Conservation (phyloP, 2,888 invertebrate species). For the Stomorhina lunata region DNA sequence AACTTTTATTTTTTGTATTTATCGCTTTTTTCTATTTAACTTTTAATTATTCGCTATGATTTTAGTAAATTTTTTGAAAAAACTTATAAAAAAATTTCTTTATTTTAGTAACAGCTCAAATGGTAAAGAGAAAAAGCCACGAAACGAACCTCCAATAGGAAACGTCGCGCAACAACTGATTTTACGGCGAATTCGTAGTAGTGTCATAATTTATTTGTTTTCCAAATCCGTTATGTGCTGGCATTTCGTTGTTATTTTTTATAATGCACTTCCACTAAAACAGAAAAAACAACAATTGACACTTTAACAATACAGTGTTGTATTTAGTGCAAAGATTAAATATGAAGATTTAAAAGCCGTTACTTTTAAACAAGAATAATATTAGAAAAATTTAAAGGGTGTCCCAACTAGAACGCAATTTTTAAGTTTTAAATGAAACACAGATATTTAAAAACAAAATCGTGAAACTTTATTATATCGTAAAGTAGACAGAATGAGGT, state of each 20-base stretch:
- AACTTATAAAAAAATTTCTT: constrained; percentile 17
- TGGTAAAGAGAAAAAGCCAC: constrained; percentile 46
- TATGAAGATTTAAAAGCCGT: neutral
- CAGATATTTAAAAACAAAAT: no score
- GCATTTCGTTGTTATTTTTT: constrained; percentile 30
- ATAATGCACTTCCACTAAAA: neutral
- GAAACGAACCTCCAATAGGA: constrained; percentile 58
- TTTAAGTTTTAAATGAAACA: no score
- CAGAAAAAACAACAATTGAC: neutral
- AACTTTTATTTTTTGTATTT: neutral
- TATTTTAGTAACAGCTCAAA: constrained; percentile 50
- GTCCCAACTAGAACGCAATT: no score
- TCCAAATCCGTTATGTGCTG: constrained; percentile 30
- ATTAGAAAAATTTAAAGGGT: no score
- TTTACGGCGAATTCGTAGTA: constrained; percentile 52
- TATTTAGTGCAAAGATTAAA: neutral
- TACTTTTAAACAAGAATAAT: neutral
- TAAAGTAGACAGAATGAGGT: no score
- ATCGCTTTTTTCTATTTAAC: neutral
- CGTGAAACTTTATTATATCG: no score
- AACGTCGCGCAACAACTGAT: constrained; percentile 64
- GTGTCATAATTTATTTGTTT: constrained; percentile 20
- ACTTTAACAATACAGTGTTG: constrained; percentile 6
- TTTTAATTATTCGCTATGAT: neutral
- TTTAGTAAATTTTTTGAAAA: constrained; percentile 4